phyloP scores from a whole-genome alignment of 2,797 vertebrate genomes.

The Clamator glandarius region DNA sequence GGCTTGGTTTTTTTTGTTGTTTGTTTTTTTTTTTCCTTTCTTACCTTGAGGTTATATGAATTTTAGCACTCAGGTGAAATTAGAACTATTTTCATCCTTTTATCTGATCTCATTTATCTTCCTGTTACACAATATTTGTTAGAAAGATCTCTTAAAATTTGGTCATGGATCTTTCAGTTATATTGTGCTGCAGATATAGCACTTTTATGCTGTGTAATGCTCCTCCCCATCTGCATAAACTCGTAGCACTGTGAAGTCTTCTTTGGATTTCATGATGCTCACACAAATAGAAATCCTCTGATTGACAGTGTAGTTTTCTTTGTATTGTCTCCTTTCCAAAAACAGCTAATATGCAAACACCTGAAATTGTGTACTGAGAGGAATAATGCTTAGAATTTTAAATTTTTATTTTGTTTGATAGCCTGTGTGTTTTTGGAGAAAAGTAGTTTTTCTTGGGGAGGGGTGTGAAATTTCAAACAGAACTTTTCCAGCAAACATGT shows the following conservation, averaged over 20 bases:
- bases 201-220: not conserved
- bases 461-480: not conserved
- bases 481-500: not conserved
- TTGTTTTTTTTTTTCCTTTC: no score
- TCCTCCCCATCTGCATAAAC: not conserved
- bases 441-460: not conserved
- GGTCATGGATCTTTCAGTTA: not conserved
- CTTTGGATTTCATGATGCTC: not conserved
- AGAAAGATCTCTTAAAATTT: not conserved
- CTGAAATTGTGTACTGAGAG: not conserved
- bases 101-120: not conserved
- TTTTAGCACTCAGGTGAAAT: not conserved
- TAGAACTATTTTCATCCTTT: not conserved
- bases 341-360: not conserved
- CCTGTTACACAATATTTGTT: not conserved
- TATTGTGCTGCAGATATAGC: not conserved
- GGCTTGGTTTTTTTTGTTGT: no score
- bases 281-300: not conserved
- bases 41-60: not conserved
- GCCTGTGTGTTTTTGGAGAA: not conserved
- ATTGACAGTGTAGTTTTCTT: not conserved
- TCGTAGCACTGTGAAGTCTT: not conserved
- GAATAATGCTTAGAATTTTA: not conserved
- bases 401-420: not conserved
- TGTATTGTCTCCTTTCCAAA: not conserved